A percentile compares a stretch with the other conserved stretches of the same genome.
These are phyloP conservation scores for Heliothis peltigera DNA, from an alignment of 2,888 invertebrate species.

Conservation along the genomic window DNA sequence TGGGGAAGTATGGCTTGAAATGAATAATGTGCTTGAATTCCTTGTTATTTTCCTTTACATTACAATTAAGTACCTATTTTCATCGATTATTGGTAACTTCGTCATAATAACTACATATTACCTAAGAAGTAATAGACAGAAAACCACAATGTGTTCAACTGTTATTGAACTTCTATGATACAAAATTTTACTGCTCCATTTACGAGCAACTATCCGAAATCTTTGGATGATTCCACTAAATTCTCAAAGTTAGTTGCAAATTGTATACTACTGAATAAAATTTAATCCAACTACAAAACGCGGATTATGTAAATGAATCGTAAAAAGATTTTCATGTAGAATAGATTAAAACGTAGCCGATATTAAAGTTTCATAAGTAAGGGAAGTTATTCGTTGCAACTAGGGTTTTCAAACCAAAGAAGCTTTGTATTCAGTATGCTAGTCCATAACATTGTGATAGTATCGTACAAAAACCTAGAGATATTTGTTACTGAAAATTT, in stretches of 20 bases:
- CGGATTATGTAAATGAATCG: slow-evolving; percentile 67
- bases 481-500: no score
- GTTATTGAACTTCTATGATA: neutral
- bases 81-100: no score
- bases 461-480: no score
- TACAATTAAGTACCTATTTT: no score
- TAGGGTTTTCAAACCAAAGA: slow-evolving; percentile 41
- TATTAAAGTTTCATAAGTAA: slow-evolving; percentile 74
- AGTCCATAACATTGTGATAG: neutral
- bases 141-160: neutral
- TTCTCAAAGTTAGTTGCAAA: slow-evolving; percentile 32
- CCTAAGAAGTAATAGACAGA: neutral
- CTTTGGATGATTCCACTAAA: slow-evolving; percentile 30
- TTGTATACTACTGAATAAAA: slow-evolving; percentile 51
- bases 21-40: neutral
- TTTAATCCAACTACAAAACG: slow-evolving; percentile 62
- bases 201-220: slow-evolving; percentile 11
- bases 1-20: slow-evolving; percentile 9
- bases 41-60: no score
- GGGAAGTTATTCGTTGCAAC: slow-evolving; percentile 73
- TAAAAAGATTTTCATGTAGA: slow-evolving; percentile 65
- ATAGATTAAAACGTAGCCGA: slow-evolving; percentile 67
- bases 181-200: slow-evolving; percentile 8
- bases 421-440: neutral
- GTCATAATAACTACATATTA: no score